These are phyloP conservation scores for Otus sunia DNA, from an alignment of 2,113 vertebrate species.

Conservation along the genomic window DNA sequence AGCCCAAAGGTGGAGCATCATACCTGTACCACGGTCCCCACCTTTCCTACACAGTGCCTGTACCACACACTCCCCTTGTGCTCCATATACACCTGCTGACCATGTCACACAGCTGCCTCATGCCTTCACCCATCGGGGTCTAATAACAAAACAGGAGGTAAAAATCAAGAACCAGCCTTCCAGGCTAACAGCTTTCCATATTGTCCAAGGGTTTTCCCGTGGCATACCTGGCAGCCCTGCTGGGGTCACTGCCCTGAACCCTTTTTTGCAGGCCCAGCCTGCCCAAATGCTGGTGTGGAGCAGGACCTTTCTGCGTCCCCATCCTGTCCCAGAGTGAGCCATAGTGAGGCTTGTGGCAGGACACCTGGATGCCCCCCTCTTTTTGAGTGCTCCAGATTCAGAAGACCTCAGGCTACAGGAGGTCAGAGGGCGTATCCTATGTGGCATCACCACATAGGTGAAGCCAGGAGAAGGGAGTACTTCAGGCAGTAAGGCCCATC, in stretches of 20 bases:
- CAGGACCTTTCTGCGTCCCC: neutral
- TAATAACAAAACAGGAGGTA: neutral
- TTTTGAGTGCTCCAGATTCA: neutral
- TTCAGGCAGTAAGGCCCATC: neutral
- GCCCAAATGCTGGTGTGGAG: neutral
- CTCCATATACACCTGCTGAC: rapidly evolving
- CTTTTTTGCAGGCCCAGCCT: rapidly evolving
- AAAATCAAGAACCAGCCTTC: neutral
- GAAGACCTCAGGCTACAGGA: neutral
- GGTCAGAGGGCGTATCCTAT: neutral
- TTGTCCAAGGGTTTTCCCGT: neutral
- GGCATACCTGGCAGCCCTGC: neutral
- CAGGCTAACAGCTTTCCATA: neutral
- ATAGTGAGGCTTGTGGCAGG: neutral
- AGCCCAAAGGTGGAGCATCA: neutral
- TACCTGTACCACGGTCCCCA: neutral
- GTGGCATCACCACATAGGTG: too few species aligned
- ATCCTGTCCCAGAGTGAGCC: neutral
- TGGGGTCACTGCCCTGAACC: neutral
- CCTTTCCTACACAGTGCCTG: neutral
- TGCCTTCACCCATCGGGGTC: neutral
- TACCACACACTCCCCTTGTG: neutral
- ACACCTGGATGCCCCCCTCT: neutral
- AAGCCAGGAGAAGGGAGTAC: neutral
- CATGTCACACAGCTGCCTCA: neutral